Evolutionary conservation across 2,888 invertebrate genomes (phyloP), one percentile per base, ranked within the genome.

Genomic region (Metopia argyrocephala): DNA sequence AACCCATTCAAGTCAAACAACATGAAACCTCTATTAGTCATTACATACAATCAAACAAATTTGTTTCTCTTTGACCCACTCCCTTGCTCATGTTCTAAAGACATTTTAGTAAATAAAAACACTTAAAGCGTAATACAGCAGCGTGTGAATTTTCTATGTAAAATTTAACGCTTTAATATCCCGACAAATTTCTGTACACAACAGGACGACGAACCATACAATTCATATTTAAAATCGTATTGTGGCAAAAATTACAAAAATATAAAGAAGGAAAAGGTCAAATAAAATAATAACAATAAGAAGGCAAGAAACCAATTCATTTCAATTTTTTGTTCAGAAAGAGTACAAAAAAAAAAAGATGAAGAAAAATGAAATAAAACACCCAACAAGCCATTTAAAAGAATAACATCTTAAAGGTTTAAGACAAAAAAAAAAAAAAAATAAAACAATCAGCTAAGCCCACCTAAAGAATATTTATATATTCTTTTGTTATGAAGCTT

Each of bases 101-200:
- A n/a, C n/a, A n/a, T n/a, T n/a, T n/a, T n/a, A n/a, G n/a, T n/a
- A n/a, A n/a, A 64, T 21, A 65, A 48, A 69, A 57, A n/a, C n/a
- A 50, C 31, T n/a, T 65, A 76, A 74, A 73, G 80, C 80, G 80
- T 81, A 81, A 76, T 74, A 81, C 80, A 38, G 80, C 65, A 81
- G 80, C 80, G 80, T 81, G 80, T 76, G 80, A 81, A 81, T 76
- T 81, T 81, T 76, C 65, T 65, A 74, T 59, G 69, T 74, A 61
- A 76, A 76, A 76, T 54, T 76, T 81, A 74, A 76, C 80, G 76
- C 76, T 76, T 80, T 80, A 73, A 76, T 65, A 69, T 59, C 28
- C 68, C n/a, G n/a, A n/a, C n/a, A n/a, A n/a, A n/a, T n/a, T n/a
- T n/a, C n/a, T n/a, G n/a, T n/a, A n/a, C n/a, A n/a, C n/a, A n/a